Evolutionary conservation across 2,888 invertebrate species (phyloP), one percentile per base, ranked within the genome.

Genomic region (Beris morrisii): DNA sequence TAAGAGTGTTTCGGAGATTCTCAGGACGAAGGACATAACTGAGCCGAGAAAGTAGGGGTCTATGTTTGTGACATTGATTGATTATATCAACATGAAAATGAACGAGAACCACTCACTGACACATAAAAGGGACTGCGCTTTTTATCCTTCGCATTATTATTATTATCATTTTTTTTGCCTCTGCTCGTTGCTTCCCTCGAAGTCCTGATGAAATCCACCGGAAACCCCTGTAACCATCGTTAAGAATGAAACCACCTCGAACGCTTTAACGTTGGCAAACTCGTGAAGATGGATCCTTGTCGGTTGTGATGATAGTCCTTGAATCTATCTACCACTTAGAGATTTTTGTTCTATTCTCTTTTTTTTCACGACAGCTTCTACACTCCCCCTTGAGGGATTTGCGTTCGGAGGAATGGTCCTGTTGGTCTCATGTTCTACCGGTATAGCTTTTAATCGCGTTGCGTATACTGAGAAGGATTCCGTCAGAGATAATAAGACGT

Each of bases 21-120:
- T 38, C 9, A 9, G 38, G 38, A 38, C 38, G 38, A 38, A 38
- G 38, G 38, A 38, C 38, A 9, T 7, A 38, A 3, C 7, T 38
- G 7, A 38, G 38, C 38, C 5, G 38, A 9, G 12, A 48, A 53
- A 50, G 45, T 15, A 43, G 58, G 66, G 66, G 66, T 66, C 59
- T 61, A 28, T 66, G 66, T 59, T 61, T 54, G 57, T 61, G 66
- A 66, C 66, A 66, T 59, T 66, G 66, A 66, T 66, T 66, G 66
- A 66, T 66, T 66, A 66, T 66, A 66, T 66, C 66, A 66, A 66
- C 59, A 66, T 54, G 53, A 61, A 66, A 66, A 66, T 61, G 52
- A 66, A 66, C 59, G 54, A 61, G 53, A 54, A 66, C 46, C 66
- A 66, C 66, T 66, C 54, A 61, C 66, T 59, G 59, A 66, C 66